phyloP scores from a whole-genome alignment of 2,888 invertebrate species.

The Aleiodes leptofemur region DNA sequence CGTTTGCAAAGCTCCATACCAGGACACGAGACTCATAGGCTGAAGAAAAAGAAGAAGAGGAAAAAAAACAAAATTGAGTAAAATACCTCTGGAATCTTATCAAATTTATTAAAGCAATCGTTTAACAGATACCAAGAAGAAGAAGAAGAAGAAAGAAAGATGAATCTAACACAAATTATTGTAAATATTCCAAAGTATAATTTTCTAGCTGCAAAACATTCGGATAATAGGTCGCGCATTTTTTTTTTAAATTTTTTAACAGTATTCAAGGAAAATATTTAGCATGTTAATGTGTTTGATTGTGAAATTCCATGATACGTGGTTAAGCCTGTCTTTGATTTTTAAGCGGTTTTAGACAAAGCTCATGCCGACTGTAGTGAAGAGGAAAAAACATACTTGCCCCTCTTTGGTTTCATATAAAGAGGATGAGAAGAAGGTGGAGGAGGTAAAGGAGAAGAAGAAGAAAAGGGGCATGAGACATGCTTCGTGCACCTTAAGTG shows the following conservation, averaged over 20 bases:
- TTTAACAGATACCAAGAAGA: no score
- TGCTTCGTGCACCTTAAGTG: slow-evolving; percentile 54
- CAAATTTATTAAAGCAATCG: no score
- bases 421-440: slow-evolving; percentile 30
- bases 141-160: neutral
- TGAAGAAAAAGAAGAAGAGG: no score
- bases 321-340: slow-evolving; percentile 64
- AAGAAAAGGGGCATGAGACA: slow-evolving; percentile 32
- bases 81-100: no score
- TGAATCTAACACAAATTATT: neutral
- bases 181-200: slow-evolving; percentile 8
- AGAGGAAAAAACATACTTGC: slow-evolving; percentile 8
- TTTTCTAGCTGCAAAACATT: neutral
- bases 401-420: slow-evolving; percentile 31
- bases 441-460: neutral
- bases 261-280: slow-evolving; percentile 17
- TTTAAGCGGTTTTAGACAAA: slow-evolving; percentile 69
- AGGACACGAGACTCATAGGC: slow-evolving; percentile 27
- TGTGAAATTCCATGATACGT: slow-evolving; percentile 67
- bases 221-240: neutral
- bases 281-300: slow-evolving; percentile 63
- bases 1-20: slow-evolving; percentile 6
- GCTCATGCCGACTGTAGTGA: slow-evolving; percentile 48
- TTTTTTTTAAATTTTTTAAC: neutral
- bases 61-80: no score